Base-by-base conservation (phyloP, 2,888 invertebrate species). In the Troides oblongomaculatus region DNA sequence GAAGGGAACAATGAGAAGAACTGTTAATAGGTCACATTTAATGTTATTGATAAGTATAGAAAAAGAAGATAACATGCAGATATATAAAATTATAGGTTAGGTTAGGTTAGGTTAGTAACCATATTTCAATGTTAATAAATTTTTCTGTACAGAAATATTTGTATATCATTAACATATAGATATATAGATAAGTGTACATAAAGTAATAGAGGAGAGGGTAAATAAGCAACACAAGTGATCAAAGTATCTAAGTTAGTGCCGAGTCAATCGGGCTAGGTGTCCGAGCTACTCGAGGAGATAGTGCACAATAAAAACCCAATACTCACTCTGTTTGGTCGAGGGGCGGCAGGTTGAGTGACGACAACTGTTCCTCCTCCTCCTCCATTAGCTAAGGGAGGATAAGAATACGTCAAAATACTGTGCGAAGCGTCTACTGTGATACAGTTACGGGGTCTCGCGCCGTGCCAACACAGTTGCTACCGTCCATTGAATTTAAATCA, bases 391-490 rank as follows among this genome's bases (percentile, higher is more conserved):
- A 90, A 77, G 81, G 85, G 79, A 84, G 78, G 80, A 84, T 77
- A 87, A 81, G 80, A 77, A 85, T 81, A 89, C 84, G 85, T 90
- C 89, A 91, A 90, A 77, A 85, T 90, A 90, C 90, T 80, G 91
- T 91, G 91, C 91, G 69, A 90, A 91, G 90, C 91, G 76, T 77
- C 91, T 92, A 90, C 86, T 66, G 80, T 84, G 83, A 77, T 74
- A 72, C 39, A 39, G 39, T 71, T 77, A 79, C 72, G 72, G 76
- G 76, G 73, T 56, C 50, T 64, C 46, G 71, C 63, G 71, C 66
- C 58, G 63, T 76, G 75, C 74, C 75, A 76, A 77, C 76, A 77
- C 69, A 73, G 72, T 69, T 66, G 70, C 60, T n/a, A 17, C 12
- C 5, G 17, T 10, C 8, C 7, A 39, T 39, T 39, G 39, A 10